Base-by-base conservation (phyloP, 2,888 invertebrate genomes). In the Thymelicus acteon region DNA sequence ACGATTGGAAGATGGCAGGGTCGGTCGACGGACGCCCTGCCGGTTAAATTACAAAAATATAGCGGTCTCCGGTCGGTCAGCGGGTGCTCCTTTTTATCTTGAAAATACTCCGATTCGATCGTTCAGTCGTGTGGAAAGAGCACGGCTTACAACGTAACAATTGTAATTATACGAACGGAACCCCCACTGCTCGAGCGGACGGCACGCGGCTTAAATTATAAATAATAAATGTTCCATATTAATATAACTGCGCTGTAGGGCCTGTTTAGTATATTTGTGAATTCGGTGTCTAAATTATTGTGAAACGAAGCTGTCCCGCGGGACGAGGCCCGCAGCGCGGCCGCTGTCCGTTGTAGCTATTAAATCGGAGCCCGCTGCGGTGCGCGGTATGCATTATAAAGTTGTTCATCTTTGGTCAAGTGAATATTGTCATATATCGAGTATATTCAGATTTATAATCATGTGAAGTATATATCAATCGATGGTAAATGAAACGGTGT, bases 21-120 rank as follows among this genome's bases (percentile, higher is more conserved):
- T 77, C 76, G 73, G 78, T 75, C 74, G 40, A 72, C 72, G 8
- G 74, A 79, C 82, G 81, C 80, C 76, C 71, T 76, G 77, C 78
- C 73, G 74, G 54, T 64, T 54, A 72, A 72, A 60, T 73, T 72
- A 75, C 75, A 77, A 75, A 77, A 74, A 72, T 73, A 73, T 71
- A 70, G 71, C 73, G 72, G 65, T 15, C 65, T 2, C 48, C 52
- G 24, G 52, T 71, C 70, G 65, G 44, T 47, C 54, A 47, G 52
- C 60, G 44, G 71, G 60, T 57, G n/a, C 13, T 57, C 57, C 57
- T 13, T 13, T 13, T 10, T 7, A 12, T 44, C 44, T 44, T 44
- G 44, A 8, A 31, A 31, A 15, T 57, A 57, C 13, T 13, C 6
- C 4, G 31, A 13, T 57, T 57, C 57, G 7, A 37, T 57, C n/a